Percentiles rank a stretch among this genome's conserved stretches.
phyloP scores from a whole-genome alignment of 2,113 vertebrate genomes.

The Petrocephalus zakoni region DNA sequence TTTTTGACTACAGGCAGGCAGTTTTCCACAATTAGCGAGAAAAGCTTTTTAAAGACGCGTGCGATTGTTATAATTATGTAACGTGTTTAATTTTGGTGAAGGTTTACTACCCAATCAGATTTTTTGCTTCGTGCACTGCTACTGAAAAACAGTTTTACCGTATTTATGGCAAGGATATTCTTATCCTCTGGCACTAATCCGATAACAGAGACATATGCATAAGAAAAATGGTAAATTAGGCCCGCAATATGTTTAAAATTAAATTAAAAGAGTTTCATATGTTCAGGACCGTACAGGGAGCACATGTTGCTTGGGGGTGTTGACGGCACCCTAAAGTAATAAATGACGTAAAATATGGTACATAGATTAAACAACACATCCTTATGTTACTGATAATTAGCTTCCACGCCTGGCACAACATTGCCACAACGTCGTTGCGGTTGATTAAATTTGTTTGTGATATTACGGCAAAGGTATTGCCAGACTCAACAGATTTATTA shows the following conservation, averaged over 20 bases:
- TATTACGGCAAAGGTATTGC: neutral
- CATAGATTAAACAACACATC: neutral
- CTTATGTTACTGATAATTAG: neutral
- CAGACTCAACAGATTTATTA: neutral
- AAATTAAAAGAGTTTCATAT: neutral
- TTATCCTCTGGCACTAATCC: neutral
- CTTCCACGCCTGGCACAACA: neutral
- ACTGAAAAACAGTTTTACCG: neutral
- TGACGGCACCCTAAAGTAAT: neutral
- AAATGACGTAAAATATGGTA: neutral
- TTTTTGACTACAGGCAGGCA: neutral
- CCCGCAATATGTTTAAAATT: neutral
- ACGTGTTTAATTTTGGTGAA: neutral
- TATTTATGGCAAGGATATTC: neutral
- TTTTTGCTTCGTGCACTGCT: neutral
- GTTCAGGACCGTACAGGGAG: neutral
- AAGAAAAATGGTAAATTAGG: neutral
- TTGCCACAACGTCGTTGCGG: neutral
- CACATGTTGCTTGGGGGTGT: neutral
- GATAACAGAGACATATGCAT: neutral
- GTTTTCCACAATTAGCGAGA: neutral
- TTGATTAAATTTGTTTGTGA: neutral
- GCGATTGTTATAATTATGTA: neutral
- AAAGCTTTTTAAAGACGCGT: neutral
- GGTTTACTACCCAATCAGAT: neutral